These are phyloP conservation scores for Pollenia amentaria DNA, from an alignment of 2,888 invertebrate genomes.

Conservation along the genomic window DNA sequence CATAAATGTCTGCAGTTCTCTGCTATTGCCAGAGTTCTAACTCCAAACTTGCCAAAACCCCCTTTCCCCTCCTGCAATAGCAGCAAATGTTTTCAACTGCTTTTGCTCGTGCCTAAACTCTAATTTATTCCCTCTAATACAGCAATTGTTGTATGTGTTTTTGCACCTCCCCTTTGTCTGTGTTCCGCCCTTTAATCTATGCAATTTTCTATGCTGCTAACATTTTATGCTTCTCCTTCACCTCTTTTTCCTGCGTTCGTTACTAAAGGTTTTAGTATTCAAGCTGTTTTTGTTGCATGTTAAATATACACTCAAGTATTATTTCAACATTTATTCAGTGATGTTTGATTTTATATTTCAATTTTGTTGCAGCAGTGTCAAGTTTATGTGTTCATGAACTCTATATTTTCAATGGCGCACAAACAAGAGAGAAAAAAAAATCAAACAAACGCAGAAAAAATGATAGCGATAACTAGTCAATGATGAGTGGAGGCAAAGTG, in stretches of 20 bases:
- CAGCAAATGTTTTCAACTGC: slow-evolving; percentile 39
- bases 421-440: not conserved
- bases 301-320: slow-evolving; percentile 30
- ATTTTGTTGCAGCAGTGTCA: slow-evolving; percentile 79
- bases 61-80: not conserved
- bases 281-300: not conserved
- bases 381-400: slow-evolving; percentile 82
- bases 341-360: slow-evolving; percentile 71
- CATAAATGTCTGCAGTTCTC: slow-evolving; percentile 67
- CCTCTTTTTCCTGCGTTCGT: not conserved
- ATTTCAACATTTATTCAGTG: slow-evolving; percentile 28
- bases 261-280: not conserved
- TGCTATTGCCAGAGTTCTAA: slow-evolving; percentile 27
- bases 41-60: not conserved
- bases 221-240: not conserved
- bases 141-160: slow-evolving; percentile 2
- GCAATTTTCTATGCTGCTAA: slow-evolving; percentile 16
- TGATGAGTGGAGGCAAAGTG: not conserved
- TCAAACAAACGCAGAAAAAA: not conserved
- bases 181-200: not conserved
- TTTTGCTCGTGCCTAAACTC: slow-evolving; percentile 37
- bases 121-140: slow-evolving; percentile 19
- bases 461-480: slow-evolving; percentile 13
- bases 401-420: slow-evolving; percentile 75
- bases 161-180: slow-evolving; percentile 2